Conservation (phyloP, 1,140 invertebrate species). For the Drosophila novamexicana region DNA sequence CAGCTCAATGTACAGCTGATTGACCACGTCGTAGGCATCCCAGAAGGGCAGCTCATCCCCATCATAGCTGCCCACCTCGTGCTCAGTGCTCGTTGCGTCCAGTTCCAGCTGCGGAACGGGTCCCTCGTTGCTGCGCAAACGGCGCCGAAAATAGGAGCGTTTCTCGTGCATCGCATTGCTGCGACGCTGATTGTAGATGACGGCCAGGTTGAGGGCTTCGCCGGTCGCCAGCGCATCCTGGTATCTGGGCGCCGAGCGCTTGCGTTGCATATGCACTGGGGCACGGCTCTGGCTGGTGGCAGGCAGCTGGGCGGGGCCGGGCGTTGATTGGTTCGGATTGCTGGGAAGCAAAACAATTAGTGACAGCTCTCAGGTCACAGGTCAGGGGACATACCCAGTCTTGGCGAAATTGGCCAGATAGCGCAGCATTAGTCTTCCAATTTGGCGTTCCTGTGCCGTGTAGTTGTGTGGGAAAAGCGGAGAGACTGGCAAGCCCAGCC, state of each 20-base stretch:
- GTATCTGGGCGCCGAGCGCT: slow-evolving; percentile 46
- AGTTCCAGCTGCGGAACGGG: slow-evolving; percentile 37
- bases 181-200: slow-evolving; percentile 77
- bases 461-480: slow-evolving; percentile 89
- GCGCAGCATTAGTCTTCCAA: slow-evolving; percentile 91
- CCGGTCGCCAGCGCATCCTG: slow-evolving; percentile 14
- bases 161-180: slow-evolving; percentile 77
- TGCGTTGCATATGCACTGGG: slow-evolving; percentile 42
- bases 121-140: slow-evolving; percentile 69
- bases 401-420: slow-evolving; percentile 93
- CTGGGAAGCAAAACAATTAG: slow-evolving; percentile 21
- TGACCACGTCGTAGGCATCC: slow-evolving; percentile 95
- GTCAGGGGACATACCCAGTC: slow-evolving; percentile 87
- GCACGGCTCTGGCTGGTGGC: slow-evolving; percentile 12
- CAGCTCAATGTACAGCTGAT: slow-evolving; percentile 94
- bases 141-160: slow-evolving; percentile 61
- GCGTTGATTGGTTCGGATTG: slow-evolving; percentile 73
- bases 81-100: slow-evolving; percentile 25
- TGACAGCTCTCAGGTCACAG: neutral
- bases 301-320: slow-evolving; percentile 14
- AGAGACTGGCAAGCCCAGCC: slow-evolving; percentile 95
- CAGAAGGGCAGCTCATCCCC: slow-evolving; percentile 88
- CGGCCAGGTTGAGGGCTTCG: slow-evolving; percentile 68
- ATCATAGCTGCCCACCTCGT: slow-evolving; percentile 58
- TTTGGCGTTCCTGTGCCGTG: slow-evolving; percentile 88